Percentiles rank a stretch among this genome's conserved stretches.
These are phyloP conservation scores for Hedya salicella DNA, from an alignment of 2,888 invertebrate species.

Conservation along the genomic window DNA sequence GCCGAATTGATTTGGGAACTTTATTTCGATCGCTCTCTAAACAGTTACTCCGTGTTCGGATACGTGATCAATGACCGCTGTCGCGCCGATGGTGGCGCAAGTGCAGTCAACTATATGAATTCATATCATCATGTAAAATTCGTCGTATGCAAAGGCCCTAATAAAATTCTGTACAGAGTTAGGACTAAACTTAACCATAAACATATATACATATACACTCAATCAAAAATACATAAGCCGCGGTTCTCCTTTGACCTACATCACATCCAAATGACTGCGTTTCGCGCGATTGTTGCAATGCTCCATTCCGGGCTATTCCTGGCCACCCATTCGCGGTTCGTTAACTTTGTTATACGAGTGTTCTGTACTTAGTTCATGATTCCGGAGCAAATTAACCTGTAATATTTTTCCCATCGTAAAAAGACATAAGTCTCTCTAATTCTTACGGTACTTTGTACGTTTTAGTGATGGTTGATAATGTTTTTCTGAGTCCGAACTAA, in stretches of 20 bases:
- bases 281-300: constrained; percentile 79
- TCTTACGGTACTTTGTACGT: background rate
- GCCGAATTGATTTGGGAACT: too few species aligned
- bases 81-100: too few species aligned
- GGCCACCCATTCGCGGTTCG: constrained; percentile 79
- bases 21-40: too few species aligned
- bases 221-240: background rate
- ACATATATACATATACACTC: too few species aligned
- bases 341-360: constrained; percentile 79
- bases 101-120: too few species aligned
- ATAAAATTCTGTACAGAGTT: too few species aligned
- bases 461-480: background rate
- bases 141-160: too few species aligned
- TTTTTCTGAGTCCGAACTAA: constrained; percentile 21
- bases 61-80: too few species aligned
- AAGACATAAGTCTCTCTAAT: constrained; percentile 12
- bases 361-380: constrained; percentile 74
- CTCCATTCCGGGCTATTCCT: constrained; percentile 73
- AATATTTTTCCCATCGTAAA: constrained; percentile 46
- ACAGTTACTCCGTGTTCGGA: too few species aligned
- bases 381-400: constrained; percentile 58
- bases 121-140: too few species aligned
- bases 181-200: too few species aligned
- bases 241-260: constrained; percentile 17
- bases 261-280: constrained; percentile 67